Evolutionary conservation across 2,113 vertebrate genomes (phyloP).

Genomic region (Misgurnus anguillicaudatus): DNA sequence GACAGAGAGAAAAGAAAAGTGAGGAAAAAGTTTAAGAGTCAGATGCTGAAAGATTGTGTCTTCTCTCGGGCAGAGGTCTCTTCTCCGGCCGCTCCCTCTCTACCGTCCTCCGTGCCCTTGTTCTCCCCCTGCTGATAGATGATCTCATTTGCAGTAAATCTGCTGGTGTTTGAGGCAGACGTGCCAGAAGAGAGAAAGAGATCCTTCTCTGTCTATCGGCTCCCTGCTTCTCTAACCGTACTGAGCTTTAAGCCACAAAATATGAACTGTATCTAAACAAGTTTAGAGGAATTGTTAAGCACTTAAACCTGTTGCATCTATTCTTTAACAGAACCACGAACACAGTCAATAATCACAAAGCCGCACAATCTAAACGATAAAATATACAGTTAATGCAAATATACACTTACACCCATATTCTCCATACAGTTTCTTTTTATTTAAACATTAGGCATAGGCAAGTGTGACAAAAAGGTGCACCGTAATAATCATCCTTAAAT

Average conservation of each 20-base stretch:
- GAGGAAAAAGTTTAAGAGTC: background rate
- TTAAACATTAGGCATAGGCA: too few species aligned
- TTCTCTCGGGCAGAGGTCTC: slow-evolving; percentile 33
- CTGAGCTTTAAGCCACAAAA: slow-evolving; percentile 23
- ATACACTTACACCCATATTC: too few species aligned
- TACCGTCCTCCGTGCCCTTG: slow-evolving; percentile 50
- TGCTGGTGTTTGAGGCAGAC: slow-evolving; percentile 41
- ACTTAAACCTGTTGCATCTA: too few species aligned
- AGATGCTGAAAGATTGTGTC: slow-evolving; percentile 34
- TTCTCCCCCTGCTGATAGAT: slow-evolving; percentile 67
- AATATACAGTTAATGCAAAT: too few species aligned
- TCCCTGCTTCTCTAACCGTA: background rate
- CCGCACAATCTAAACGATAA: too few species aligned
- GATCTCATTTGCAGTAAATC: slow-evolving; percentile 67
- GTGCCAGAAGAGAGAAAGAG: background rate
- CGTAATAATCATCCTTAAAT: too few species aligned
- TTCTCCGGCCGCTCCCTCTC: slow-evolving; percentile 31
- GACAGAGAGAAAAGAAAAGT: background rate
- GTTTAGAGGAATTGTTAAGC: background rate
- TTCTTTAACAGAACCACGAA: too few species aligned
- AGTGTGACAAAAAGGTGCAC: too few species aligned
- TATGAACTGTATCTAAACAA: slow-evolving; percentile 8
- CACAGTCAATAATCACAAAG: too few species aligned
- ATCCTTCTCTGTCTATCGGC: background rate
- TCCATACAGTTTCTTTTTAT: too few species aligned